These are phyloP conservation scores for Andrena haemorrhoa DNA, from an alignment of 2,888 invertebrate species.

Conservation along the genomic window DNA sequence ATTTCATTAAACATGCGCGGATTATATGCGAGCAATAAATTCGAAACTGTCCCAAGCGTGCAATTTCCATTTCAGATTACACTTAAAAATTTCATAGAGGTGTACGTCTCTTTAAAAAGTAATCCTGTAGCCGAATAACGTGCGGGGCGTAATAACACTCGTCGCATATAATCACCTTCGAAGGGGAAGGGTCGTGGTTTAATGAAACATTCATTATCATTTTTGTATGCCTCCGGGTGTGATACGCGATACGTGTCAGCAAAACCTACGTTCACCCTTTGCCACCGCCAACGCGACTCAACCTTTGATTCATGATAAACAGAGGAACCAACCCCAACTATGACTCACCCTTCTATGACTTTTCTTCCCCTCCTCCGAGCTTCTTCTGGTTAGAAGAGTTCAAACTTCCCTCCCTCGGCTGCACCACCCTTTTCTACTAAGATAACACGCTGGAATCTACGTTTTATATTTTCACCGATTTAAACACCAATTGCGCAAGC, in stretches of 20 bases:
- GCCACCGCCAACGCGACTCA: conserved; percentile 8
- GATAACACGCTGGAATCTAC: neutral
- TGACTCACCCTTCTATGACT: conserved; percentile 26
- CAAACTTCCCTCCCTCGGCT: too few relatives aligned
- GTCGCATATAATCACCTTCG: conserved; percentile 19
- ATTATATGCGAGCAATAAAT: neutral
- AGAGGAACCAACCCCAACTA: conserved; percentile 13
- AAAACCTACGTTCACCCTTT: conserved; percentile 50
- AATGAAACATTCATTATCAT: conserved; percentile 71
- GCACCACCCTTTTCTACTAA: neutral
- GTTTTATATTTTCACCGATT: neutral
- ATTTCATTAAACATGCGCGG: neutral
- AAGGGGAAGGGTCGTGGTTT: conserved; percentile 33
- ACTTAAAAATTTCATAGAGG: conserved; percentile 27
- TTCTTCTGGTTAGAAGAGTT: neutral
- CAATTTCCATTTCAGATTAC: conserved; percentile 31
- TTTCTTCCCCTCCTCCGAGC: neutral
- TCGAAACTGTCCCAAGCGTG: neutral
- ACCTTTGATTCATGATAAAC: conserved; percentile 53
- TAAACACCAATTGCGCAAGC: neutral
- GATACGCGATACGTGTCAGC: conserved; percentile 13
- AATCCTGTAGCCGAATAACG: too few relatives aligned
- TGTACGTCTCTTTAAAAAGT: neutral
- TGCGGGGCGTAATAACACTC: conserved; percentile 10
- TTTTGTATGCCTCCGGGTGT: conserved; percentile 26